phyloP scores from a whole-genome alignment of 2,113 vertebrate species.

The Equus przewalskii region DNA sequence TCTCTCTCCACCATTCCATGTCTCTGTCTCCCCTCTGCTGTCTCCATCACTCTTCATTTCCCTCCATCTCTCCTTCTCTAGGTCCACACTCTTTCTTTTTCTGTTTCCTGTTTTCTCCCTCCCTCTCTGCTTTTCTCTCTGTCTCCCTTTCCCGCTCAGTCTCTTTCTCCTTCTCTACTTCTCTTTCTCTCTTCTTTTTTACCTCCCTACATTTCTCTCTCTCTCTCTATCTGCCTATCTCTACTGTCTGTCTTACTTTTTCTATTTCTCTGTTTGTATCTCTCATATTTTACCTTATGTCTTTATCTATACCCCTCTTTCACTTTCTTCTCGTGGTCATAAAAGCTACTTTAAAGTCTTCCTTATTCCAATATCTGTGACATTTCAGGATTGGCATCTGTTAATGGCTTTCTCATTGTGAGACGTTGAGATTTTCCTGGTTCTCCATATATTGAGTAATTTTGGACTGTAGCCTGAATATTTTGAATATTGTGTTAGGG shows the following conservation, averaged over 20 bases:
- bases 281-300: background rate
- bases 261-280: background rate
- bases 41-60: no score
- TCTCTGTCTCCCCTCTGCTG: background rate
- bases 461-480: background rate
- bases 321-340: background rate
- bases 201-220: background rate
- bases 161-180: background rate
- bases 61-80: background rate
- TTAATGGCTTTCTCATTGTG: background rate
- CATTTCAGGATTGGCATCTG: no score
- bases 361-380: background rate
- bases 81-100: background rate
- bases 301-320: background rate
- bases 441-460: background rate
- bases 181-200: background rate
- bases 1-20: accelerated
- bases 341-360: background rate
- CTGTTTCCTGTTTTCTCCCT: background rate
- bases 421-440: background rate
- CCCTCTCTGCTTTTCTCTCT: background rate
- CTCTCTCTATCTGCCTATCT: background rate
- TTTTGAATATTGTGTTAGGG: background rate
- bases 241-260: background rate
- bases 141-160: background rate